These are phyloP conservation scores for Clarias fuscus DNA, from an alignment of 2,797 vertebrate species.

Conservation along the genomic window DNA sequence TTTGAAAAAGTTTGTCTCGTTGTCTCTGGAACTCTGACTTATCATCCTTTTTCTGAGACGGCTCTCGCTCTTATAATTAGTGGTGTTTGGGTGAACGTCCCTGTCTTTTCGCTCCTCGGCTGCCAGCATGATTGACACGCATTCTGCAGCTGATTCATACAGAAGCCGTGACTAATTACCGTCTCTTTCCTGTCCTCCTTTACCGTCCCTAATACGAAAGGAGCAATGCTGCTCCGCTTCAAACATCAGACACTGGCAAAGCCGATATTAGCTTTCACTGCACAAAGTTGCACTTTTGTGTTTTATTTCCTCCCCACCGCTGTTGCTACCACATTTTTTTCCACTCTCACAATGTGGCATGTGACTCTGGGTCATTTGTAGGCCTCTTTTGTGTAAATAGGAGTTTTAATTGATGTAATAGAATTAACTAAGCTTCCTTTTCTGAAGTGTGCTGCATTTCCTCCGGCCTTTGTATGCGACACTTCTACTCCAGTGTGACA, in stretches of 20 bases:
- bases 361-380: conserved; percentile 76
- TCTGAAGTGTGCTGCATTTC: conserved; percentile 65
- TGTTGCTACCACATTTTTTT: not conserved
- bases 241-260: conserved; percentile 55
- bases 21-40: conserved; percentile 15
- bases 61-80: conserved; percentile 47
- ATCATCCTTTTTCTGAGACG: not conserved
- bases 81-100: conserved; percentile 44
- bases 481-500: conserved; percentile 65
- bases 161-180: conserved; percentile 57
- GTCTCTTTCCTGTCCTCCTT: conserved; percentile 55
- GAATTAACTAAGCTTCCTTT: conserved; percentile 70
- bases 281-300: conserved; percentile 51
- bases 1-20: not conserved
- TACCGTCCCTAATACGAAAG: conserved; percentile 56
- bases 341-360: conserved; percentile 61
- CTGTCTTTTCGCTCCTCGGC: conserved; percentile 44
- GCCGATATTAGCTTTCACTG: conserved; percentile 47
- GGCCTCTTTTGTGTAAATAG: conserved; percentile 73
- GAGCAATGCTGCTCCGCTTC: conserved; percentile 52
- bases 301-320: not conserved
- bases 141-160: conserved; percentile 50
- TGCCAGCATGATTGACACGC: conserved; percentile 46
- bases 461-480: conserved; percentile 53
- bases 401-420: conserved; percentile 77